phyloP scores from a whole-genome alignment of 2,113 vertebrate genomes.

The Prionailurus bengalensis region DNA sequence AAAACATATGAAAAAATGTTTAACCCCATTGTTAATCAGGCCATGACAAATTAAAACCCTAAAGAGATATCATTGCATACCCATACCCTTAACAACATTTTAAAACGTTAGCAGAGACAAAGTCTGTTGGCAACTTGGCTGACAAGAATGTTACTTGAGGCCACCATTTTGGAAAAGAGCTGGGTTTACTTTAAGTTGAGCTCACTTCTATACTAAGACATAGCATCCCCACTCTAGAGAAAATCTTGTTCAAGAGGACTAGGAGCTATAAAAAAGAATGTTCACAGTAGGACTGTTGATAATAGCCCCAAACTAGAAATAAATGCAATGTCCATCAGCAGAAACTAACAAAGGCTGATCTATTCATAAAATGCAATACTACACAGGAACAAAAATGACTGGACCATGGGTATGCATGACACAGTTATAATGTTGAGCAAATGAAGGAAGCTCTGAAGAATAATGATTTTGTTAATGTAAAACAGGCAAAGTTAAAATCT shows the following conservation, averaged over 20 bases:
- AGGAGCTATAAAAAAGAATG: not conserved
- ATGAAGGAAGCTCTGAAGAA: not conserved
- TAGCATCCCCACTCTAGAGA: not conserved
- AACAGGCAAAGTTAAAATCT: conserved; percentile 16
- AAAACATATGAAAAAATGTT: not conserved
- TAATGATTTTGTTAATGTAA: not conserved
- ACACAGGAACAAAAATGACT: not conserved
- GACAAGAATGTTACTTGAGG: not conserved
- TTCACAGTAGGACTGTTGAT: not conserved
- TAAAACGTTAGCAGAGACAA: not conserved
- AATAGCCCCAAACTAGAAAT: not conserved
- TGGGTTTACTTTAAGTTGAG: not conserved
- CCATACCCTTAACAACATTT: not conserved
- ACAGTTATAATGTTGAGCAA: not conserved
- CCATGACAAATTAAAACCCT: conserved; percentile 28
- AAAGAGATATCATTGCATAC: not conserved
- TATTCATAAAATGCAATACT: not conserved
- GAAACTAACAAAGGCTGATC: not conserved
- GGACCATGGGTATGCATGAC: not conserved
- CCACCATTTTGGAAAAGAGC: not conserved
- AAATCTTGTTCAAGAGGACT: not conserved
- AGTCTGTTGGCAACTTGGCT: not conserved
- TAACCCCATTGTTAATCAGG: not conserved
- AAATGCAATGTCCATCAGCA: not conserved
- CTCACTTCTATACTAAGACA: not conserved